Evolutionary conservation across 2,888 invertebrate genomes (phyloP), one percentile per base, ranked within the genome.

Genomic region (Volucella inflata): DNA sequence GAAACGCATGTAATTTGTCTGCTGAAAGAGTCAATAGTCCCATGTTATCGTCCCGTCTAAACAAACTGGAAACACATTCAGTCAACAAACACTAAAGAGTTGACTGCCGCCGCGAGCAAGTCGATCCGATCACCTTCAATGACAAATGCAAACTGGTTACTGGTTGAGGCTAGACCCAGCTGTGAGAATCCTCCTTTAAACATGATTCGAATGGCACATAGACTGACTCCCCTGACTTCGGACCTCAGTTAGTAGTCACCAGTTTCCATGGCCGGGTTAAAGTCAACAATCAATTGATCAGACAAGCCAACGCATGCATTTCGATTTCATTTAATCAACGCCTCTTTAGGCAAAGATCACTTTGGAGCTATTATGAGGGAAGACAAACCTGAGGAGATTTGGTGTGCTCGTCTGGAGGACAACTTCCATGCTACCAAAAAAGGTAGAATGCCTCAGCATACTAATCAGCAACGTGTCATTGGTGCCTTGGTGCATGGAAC

Each of bases 1-100:
- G 48, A 87, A 82, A 78, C 70, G 87, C 87, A 70, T 82, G 72
- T 77, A 82, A 87, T 87, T 78, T 82, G 82, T 82, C 78, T 77
- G 44, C 38, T 36, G 36, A 77, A 74, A 82, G 42, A 76, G 2
- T 62, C 77, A 75, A 65, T 57, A 77, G 48, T 59, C 60, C 9
- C 8, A 53, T 48, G 60, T 64, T 46, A 75, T 79, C 74, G 62
- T 51, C 38, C 50, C 30, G 30, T 30, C 30, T 30, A 30, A 51
- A 30, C 36, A 68, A 78, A 74, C 79, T 74, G 68, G 79, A 67
- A 74, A 70, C 57, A 51, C 40, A 30, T 30, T 44, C 65, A 65
- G 38, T 53, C 57, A 62, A 62, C 60, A 72, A 48, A 60, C 67
- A 57, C 65, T 53, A 46, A 44, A 72, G 55, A 67, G 17, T 62